Evolutionary conservation across 2,888 invertebrate species (phyloP), one percentile per base, ranked within the genome.

Genomic region (Nephrotoma guestfalica): DNA sequence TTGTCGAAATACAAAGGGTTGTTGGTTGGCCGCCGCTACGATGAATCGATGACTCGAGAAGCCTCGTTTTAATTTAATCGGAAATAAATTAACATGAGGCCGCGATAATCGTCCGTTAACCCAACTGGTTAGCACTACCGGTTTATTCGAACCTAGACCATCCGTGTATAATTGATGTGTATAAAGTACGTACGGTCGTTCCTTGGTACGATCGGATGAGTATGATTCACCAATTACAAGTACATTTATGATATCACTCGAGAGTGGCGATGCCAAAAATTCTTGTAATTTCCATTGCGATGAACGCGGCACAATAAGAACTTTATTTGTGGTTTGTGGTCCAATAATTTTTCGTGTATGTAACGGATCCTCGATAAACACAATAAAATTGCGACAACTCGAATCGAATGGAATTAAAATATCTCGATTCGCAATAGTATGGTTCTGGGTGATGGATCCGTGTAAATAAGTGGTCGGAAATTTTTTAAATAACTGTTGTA

Each of bases 221-320:
- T 94, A 93, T 13, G 95, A 95, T 89, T 94, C 94, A 0, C 94
- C 94, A 87, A 96, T 93, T 0, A 96, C 93, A 86, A 96, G 91
- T 43, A 96, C 91, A 91, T 96, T 95, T 0, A 94, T 93, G 89
- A 96, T 94, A 89, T 93, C 93, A 89, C 94, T 94, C 0, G 96
- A 94, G 2, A 91, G 87, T 86, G 93, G 92, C 40, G 93, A 93
- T 0, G 93, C 91, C 18, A 96, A 90, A 91, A 95, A 96, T 89
- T 96, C 95, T 87, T 94, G 93, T 0, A 96, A 93, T 41, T 94
- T 94, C 96, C 96, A 96, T 89, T 95, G 95, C 0, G 95, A 94
- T 1, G 95, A 95, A 88, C 94, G 92, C 0, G 96, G 93, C 0
- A 96, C 92, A 0, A 96, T 90, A 0, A 96, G 92, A 0, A 96